These are phyloP conservation scores for Lamprotornis superbus DNA, from an alignment of 2,113 vertebrate genomes.

Conservation along the genomic window DNA sequence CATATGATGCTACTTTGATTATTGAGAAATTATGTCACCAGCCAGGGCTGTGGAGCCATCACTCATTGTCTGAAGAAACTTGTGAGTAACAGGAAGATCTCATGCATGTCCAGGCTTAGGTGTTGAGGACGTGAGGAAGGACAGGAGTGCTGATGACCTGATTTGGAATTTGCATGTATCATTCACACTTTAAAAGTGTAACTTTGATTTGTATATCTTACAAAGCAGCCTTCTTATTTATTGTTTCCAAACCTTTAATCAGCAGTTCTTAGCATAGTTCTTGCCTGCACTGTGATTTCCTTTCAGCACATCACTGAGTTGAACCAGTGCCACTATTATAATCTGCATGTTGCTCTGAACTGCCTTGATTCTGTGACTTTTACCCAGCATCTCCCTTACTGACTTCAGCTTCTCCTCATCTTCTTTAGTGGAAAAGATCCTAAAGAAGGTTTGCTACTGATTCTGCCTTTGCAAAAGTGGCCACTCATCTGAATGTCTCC, in stretches of 20 bases:
- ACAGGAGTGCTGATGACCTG: neutral
- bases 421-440: neutral
- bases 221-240: neutral
- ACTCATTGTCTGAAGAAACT: neutral
- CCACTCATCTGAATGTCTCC: neutral
- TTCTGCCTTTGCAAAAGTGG: neutral
- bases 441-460: neutral
- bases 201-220: neutral
- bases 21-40: neutral
- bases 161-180: neutral
- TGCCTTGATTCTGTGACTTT: neutral
- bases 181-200: neutral
- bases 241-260: neutral
- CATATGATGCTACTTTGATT: accelerated
- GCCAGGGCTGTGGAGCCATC: neutral
- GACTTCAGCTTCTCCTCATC: neutral
- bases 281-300: neutral
- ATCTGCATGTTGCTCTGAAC: neutral
- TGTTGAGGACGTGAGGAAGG: neutral
- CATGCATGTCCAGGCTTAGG: neutral
- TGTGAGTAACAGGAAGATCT: neutral
- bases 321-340: neutral
- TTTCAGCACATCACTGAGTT: neutral
- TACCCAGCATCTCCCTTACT: neutral
- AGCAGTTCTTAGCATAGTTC: neutral